phyloP scores from a whole-genome alignment of 1,140 invertebrate species.

The Brachionus asplanchnoidis region DNA sequence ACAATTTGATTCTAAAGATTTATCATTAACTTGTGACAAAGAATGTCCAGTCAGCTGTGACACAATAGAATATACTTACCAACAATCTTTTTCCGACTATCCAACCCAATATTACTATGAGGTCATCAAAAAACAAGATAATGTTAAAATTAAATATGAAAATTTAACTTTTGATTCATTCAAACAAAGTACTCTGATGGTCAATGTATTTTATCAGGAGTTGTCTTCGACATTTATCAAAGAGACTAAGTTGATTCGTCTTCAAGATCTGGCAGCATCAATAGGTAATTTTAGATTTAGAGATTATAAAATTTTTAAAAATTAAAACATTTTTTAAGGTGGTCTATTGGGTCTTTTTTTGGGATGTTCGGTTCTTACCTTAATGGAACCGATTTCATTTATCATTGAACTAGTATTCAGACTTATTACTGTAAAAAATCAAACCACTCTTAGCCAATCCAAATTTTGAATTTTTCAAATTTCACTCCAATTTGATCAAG shows the following conservation, averaged over 20 bases:
- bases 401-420: not conserved
- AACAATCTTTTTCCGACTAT: not conserved
- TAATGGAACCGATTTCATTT: not conserved
- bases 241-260: not conserved
- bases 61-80: not conserved
- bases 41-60: not conserved
- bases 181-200: constrained; percentile 15
- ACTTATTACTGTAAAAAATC: not conserved
- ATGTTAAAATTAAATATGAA: not conserved
- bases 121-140: not conserved
- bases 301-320: too few relatives aligned
- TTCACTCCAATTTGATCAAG: too few relatives aligned
- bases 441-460: not conserved
- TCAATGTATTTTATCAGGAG: constrained; percentile 17
- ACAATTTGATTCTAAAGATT: not conserved
- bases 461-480: too few relatives aligned
- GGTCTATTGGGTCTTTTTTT: not conserved
- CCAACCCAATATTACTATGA: not conserved
- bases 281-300: not conserved
- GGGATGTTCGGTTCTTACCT: not conserved
- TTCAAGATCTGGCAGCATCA: not conserved
- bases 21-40: not conserved
- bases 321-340: not conserved
- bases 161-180: not conserved
- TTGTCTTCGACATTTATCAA: not conserved